These are phyloP conservation scores for Craterocephalus amniculus DNA, from an alignment of 2,797 vertebrate genomes.

Conservation along the genomic window DNA sequence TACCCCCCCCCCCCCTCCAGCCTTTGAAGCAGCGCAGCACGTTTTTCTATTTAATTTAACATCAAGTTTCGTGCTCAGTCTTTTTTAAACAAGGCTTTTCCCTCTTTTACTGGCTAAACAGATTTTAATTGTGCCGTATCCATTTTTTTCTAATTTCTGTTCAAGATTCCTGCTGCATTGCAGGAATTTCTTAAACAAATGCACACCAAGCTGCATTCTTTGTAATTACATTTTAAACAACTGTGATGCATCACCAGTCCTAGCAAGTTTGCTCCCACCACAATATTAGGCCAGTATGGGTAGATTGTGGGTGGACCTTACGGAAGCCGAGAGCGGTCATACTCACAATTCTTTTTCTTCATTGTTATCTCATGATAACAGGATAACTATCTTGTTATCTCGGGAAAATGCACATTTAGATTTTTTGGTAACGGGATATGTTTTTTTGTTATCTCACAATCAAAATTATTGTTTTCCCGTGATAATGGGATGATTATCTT, in stretches of 20 bases:
- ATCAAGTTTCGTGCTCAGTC: constrained; percentile 49
- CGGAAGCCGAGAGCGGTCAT: too few relatives aligned
- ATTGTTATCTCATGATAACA: too few relatives aligned
- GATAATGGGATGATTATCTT: too few relatives aligned
- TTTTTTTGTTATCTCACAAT: too few relatives aligned
- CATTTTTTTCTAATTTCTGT: background rate
- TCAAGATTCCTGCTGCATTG: background rate
- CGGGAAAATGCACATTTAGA: too few relatives aligned
- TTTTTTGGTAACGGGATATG: too few relatives aligned
- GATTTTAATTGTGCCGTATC: constrained; percentile 29
- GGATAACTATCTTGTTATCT: too few relatives aligned
- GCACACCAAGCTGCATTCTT: background rate
- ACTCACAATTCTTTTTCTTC: too few relatives aligned
- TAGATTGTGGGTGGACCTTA: too few relatives aligned
- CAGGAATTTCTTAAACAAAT: background rate
- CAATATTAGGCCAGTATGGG: constrained; percentile 34
- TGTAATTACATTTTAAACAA: constrained; percentile 1
- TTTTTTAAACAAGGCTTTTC: constrained; percentile 35
- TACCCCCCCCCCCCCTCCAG: constrained; percentile 26
- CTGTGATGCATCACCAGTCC: background rate
- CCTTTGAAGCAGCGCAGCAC: constrained; percentile 66
- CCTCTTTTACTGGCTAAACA: constrained; percentile 20
- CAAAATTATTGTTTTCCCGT: too few relatives aligned
- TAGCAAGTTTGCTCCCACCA: constrained; percentile 6
- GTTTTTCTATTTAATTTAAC: constrained; percentile 68